Conservation (phyloP, 2,797 vertebrate species). For the Botia almorhae region DNA sequence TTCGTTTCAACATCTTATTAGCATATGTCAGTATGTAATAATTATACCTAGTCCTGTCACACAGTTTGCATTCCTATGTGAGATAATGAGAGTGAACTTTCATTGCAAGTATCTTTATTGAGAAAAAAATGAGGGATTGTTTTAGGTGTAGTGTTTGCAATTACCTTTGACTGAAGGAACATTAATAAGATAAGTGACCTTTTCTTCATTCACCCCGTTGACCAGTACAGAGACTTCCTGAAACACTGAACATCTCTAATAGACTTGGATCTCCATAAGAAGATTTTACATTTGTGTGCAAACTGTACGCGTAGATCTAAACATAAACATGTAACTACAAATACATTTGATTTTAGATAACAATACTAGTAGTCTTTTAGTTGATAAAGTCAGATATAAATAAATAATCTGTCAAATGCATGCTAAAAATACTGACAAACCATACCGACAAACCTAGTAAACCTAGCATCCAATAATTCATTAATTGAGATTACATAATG, state of each 20-base stretch:
- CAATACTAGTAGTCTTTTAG: background rate
- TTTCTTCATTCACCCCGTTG: constrained; percentile 65
- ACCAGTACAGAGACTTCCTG: constrained; percentile 64
- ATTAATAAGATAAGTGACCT: constrained; percentile 82
- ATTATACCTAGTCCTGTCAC: constrained; percentile 29
- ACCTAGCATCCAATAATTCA: too few species aligned
- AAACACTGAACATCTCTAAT: constrained; percentile 30
- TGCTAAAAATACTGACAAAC: too few species aligned
- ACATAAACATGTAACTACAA: background rate
- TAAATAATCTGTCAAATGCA: too few species aligned
- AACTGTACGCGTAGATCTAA: background rate
- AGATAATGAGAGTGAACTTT: constrained; percentile 58
- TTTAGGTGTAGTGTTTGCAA: constrained; percentile 68
- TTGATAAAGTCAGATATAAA: background rate
- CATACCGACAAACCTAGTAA: too few species aligned
- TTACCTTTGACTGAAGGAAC: constrained; percentile 72
- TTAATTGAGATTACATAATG: too few species aligned
- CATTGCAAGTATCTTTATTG: constrained; percentile 32
- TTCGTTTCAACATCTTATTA: constrained; percentile 41
- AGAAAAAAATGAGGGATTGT: constrained; percentile 55
- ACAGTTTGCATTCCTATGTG: constrained; percentile 29
- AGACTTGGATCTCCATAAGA: constrained; percentile 63
- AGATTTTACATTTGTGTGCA: constrained; percentile 1
- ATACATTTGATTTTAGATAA: too few species aligned
- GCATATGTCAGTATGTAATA: constrained; percentile 34